Evolutionary conservation across 2,888 invertebrate species (phyloP).

Genomic region (Thereva nobilitata): DNA sequence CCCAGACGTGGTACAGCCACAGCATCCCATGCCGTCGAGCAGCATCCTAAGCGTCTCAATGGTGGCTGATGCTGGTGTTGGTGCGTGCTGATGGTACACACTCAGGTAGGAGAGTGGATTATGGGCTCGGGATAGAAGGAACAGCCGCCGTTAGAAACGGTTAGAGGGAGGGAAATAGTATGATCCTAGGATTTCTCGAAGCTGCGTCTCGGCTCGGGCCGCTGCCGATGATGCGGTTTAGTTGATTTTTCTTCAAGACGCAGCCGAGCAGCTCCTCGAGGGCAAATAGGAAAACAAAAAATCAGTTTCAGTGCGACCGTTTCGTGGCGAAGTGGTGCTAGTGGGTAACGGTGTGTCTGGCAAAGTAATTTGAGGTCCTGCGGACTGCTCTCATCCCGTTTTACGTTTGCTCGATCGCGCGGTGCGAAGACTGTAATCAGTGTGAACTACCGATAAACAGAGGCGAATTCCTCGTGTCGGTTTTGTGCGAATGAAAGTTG

Average conservation of each 20-base stretch:
- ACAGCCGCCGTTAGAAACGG: slow-evolving; percentile 30
- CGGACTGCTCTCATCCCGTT: background rate
- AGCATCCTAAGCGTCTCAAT: slow-evolving; percentile 27
- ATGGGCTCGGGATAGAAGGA: slow-evolving; percentile 1
- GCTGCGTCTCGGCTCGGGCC: too few relatives aligned
- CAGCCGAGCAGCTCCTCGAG: slow-evolving; percentile 20
- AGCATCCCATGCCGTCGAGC: slow-evolving; percentile 23
- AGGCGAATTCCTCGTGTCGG: slow-evolving; percentile 17
- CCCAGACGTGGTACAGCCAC: slow-evolving; percentile 25
- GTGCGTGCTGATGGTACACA: slow-evolving; percentile 3
- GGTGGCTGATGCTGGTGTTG: slow-evolving; percentile 7
- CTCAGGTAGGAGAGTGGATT: background rate
- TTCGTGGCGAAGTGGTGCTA: slow-evolving; percentile 31
- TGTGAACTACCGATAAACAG: slow-evolving; percentile 21
- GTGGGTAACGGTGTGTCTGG: slow-evolving; percentile 17
- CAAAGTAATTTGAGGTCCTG: slow-evolving; percentile 18
- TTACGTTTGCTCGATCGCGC: slow-evolving; percentile 1
- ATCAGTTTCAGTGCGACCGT: slow-evolving; percentile 41
- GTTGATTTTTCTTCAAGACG: slow-evolving; percentile 26
- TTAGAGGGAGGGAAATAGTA: slow-evolving; percentile 26
- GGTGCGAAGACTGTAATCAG: slow-evolving; percentile 27
- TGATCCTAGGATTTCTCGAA: background rate
- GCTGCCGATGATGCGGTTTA: too few relatives aligned
- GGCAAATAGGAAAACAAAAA: slow-evolving; percentile 39
- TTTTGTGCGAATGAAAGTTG: slow-evolving; percentile 10